Evolutionary conservation across 2,797 vertebrate genomes (phyloP).

Genomic region (Paguma larvata): DNA sequence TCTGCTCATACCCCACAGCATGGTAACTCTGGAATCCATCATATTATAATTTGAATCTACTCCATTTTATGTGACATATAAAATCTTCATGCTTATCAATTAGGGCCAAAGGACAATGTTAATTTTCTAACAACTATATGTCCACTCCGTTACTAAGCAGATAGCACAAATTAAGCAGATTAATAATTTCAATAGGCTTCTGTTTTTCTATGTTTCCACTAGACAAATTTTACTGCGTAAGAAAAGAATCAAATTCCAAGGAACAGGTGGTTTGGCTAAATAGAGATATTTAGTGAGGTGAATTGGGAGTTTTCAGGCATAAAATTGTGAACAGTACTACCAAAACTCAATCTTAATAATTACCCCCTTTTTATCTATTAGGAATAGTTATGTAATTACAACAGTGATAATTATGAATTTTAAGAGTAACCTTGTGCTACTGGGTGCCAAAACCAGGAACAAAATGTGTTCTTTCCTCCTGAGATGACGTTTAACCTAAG

Average conservation of each 20-base stretch:
- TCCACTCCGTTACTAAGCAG: background rate
- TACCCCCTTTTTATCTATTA: background rate
- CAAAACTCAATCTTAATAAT: slow-evolving; percentile 39
- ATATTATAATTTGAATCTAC: background rate
- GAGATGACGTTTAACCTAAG: background rate
- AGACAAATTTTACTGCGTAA: background rate
- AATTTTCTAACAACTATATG: slow-evolving; percentile 18
- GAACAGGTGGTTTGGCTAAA: slow-evolving; percentile 17
- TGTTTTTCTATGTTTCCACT: slow-evolving; percentile 12
- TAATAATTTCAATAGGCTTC: background rate
- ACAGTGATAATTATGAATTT: slow-evolving; percentile 42
- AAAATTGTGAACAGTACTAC: slow-evolving; percentile 13
- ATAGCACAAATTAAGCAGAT: background rate
- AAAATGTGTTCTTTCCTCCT: background rate
- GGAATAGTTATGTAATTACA: background rate
- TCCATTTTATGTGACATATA: background rate
- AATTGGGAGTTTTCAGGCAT: slow-evolving; percentile 26
- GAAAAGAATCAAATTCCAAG: slow-evolving; percentile 31
- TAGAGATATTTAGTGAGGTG: background rate
- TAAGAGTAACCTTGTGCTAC: background rate
- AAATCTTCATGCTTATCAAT: background rate
- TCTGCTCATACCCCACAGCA: accelerated
- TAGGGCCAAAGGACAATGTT: slow-evolving; percentile 10
- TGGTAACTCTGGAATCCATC: background rate
- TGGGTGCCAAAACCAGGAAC: slow-evolving; percentile 25